phyloP scores from a whole-genome alignment of 2,797 vertebrate genomes.

The Carapus acus region DNA sequence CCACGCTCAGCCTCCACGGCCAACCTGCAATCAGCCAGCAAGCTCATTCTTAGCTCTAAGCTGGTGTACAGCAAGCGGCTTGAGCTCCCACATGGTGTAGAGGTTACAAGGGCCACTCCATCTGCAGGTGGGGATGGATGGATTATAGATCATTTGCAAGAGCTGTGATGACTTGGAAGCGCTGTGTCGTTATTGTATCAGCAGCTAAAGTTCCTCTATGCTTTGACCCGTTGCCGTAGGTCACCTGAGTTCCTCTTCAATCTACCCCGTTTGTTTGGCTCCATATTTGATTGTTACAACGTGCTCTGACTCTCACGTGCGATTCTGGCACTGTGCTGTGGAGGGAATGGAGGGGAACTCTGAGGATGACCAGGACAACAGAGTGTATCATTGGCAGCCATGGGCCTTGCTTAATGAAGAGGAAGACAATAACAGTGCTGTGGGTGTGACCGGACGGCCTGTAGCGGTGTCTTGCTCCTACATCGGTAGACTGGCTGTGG shows the following conservation, averaged over 20 bases:
- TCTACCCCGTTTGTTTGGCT: slow-evolving; percentile 97
- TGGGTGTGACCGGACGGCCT: slow-evolving; percentile 83
- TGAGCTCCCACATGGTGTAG: slow-evolving; percentile 86
- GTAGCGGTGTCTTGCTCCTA: slow-evolving; percentile 98
- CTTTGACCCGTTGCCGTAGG: slow-evolving; percentile 64
- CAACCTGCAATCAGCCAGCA: slow-evolving; percentile 96
- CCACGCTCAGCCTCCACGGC: slow-evolving; percentile 94
- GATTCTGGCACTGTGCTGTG: slow-evolving; percentile 90
- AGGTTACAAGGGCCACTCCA: slow-evolving; percentile 93
- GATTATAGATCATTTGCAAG: no score
- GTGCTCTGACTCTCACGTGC: slow-evolving; percentile 90
- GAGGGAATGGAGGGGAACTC: slow-evolving; percentile 63
- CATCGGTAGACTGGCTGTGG: slow-evolving; percentile 90
- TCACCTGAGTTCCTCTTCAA: slow-evolving; percentile 96
- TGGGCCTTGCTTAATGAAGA: slow-evolving; percentile 95
- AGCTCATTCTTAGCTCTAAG: slow-evolving; percentile 92
- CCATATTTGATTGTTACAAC: slow-evolving; percentile 95
- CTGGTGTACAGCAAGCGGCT: slow-evolving; percentile 91
- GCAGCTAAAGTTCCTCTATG: background rate
- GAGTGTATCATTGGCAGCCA: slow-evolving; percentile 83
- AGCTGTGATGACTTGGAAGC: no score
- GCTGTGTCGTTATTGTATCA: no score
- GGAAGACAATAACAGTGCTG: slow-evolving; percentile 88
- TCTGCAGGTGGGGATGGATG: slow-evolving; percentile 81
- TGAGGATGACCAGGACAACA: slow-evolving; percentile 65